Evolutionary conservation across 2,888 invertebrate genomes (phyloP).

Genomic region (Nomada goodeniana): DNA sequence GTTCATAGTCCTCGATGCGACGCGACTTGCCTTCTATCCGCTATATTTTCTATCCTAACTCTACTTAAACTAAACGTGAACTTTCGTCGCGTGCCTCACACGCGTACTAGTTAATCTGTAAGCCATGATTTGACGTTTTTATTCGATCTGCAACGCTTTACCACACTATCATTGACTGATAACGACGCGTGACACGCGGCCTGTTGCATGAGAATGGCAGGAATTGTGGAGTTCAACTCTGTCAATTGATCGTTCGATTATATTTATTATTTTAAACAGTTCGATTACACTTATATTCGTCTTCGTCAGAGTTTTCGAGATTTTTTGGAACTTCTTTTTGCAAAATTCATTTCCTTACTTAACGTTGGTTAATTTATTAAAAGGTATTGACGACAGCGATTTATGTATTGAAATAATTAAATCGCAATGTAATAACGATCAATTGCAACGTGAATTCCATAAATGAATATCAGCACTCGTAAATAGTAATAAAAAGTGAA

Average conservation of each 20-base stretch:
- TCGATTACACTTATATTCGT: too few species aligned
- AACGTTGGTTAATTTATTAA: too few species aligned
- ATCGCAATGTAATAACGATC: neutral
- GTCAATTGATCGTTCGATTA: neutral
- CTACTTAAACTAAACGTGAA: neutral
- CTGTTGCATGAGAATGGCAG: conserved; percentile 22
- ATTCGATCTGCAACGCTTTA: conserved; percentile 27
- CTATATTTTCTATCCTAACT: conserved; percentile 15
- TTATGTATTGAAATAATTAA: too few species aligned
- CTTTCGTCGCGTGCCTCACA: conserved; percentile 13
- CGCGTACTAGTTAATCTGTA: conserved; percentile 9
- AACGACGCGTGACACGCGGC: conserved; percentile 20
- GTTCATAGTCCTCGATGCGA: neutral
- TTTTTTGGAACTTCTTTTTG: too few species aligned
- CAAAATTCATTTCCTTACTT: too few species aligned
- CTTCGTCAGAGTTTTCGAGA: too few species aligned
- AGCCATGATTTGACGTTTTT: conserved; percentile 7
- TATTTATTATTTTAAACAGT: neutral
- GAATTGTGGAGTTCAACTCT: neutral
- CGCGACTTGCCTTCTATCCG: conserved; percentile 17
- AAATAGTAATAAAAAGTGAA: conserved; percentile 13
- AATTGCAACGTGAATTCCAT: neutral
- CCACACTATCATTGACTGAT: conserved; percentile 12
- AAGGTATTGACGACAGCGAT: too few species aligned
- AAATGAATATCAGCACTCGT: neutral